Conservation (phyloP, 2,888 invertebrate species). For the Herminia tarsipennalis region DNA sequence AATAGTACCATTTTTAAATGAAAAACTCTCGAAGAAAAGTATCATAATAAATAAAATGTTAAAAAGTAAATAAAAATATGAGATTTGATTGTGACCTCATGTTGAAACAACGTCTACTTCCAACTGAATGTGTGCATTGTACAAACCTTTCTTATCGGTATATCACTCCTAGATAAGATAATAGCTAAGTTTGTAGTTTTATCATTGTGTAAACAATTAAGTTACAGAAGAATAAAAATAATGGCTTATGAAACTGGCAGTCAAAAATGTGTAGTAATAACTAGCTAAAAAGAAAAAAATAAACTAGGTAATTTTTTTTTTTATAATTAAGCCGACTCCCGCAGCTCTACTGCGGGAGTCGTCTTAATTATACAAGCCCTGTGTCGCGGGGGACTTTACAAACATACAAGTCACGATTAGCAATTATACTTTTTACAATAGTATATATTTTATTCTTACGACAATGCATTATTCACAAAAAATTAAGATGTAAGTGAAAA, state of each 20-base stretch:
- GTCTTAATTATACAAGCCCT: no score
- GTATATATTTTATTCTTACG: no score
- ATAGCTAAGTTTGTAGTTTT: constrained; percentile 17
- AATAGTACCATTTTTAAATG: constrained; percentile 17
- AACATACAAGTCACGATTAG: no score
- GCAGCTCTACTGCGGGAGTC: no score
- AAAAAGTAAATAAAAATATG: constrained; percentile 34
- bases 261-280: no score
- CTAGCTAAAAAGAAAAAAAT: no score
- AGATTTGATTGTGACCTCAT: neutral
- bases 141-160: constrained; percentile 31
- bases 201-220: constrained; percentile 18
- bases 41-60: constrained; percentile 49
- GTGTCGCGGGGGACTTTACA: no score
- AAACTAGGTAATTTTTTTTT: no score
- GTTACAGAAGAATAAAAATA: constrained; percentile 10
- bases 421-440: no score
- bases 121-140: constrained; percentile 11
- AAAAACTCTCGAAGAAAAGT: neutral
- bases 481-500: no score
- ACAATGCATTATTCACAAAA: no score
- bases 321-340: no score
- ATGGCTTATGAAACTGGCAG: neutral
- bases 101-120: neutral
- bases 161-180: constrained; percentile 32